Percentiles rank a stretch among this genome's conserved stretches.
These are phyloP conservation scores for Forbesichthys agassizii DNA, from an alignment of 2,113 vertebrate genomes.

Conservation along the genomic window DNA sequence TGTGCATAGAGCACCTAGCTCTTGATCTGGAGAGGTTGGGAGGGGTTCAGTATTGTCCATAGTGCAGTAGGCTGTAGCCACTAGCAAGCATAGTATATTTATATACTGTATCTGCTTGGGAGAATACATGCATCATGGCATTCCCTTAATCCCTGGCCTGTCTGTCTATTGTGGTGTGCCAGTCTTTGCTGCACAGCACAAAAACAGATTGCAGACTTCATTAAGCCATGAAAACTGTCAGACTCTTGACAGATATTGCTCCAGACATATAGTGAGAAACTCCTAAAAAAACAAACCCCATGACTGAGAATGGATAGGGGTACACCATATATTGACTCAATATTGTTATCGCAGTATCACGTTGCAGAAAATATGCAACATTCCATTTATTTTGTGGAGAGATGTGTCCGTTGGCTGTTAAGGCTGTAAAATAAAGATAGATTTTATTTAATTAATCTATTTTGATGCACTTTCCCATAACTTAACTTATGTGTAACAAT, in stretches of 20 bases:
- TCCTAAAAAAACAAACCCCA: constrained; percentile 28
- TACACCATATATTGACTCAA: too few species aligned
- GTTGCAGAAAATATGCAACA: too few species aligned
- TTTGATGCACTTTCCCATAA: constrained; percentile 1
- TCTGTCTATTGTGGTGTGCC: constrained; percentile 23
- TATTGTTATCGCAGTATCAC: too few species aligned
- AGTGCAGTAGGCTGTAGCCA: neutral
- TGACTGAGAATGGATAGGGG: constrained; percentile 23
- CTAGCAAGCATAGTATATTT: too few species aligned
- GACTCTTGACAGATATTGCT: constrained; percentile 55
- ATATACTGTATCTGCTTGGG: too few species aligned
- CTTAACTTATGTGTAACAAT: constrained; percentile 7
- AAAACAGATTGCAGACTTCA: constrained; percentile 64
- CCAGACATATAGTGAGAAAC: constrained; percentile 44
- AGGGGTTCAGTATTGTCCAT: constrained; percentile 9
- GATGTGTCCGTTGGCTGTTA: too few species aligned
- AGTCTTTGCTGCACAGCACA: constrained; percentile 41
- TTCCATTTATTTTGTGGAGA: too few species aligned
- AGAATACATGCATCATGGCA: constrained; percentile 11
- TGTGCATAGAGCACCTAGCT: neutral
- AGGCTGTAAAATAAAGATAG: constrained; percentile 23
- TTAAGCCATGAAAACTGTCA: constrained; percentile 59
- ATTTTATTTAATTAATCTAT: constrained; percentile 10
- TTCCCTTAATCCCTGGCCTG: constrained; percentile 14
- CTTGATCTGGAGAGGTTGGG: constrained; percentile 16